phyloP scores from a whole-genome alignment of 2,888 invertebrate species.

The Mythimna lalbum region DNA sequence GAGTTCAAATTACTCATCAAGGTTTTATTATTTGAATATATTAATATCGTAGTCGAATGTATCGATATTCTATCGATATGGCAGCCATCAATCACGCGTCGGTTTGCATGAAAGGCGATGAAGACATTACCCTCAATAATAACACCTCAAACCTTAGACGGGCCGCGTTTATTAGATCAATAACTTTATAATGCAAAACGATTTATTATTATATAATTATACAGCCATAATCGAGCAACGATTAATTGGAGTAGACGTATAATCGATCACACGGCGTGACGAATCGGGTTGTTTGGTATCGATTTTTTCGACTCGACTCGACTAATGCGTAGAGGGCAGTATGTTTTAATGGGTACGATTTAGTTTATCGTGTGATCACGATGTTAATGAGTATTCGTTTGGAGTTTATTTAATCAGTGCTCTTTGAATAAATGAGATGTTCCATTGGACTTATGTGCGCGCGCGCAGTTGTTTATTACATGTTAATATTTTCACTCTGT shows the following conservation, averaged over 20 bases:
- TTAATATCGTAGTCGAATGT: slow-evolving; percentile 73
- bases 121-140: slow-evolving; percentile 83
- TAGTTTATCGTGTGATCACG: slow-evolving; percentile 82
- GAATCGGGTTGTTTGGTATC: slow-evolving; percentile 74
- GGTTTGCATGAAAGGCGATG: slow-evolving; percentile 76
- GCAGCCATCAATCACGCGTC: slow-evolving; percentile 75
- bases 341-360: slow-evolving; percentile 72
- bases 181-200: slow-evolving; percentile 85
- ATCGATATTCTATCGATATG: slow-evolving; percentile 76
- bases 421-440: slow-evolving; percentile 77
- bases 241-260: slow-evolving; percentile 84
- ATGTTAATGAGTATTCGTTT: slow-evolving; percentile 79
- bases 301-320: slow-evolving; percentile 63
- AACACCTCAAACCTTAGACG: slow-evolving; percentile 76
- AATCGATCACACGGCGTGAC: slow-evolving; percentile 82
- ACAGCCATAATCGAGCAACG: slow-evolving; percentile 75
- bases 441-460: slow-evolving; percentile 69
- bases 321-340: slow-evolving; percentile 70
- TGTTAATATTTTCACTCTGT: slow-evolving; percentile 63
- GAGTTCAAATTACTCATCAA: slow-evolving; percentile 63
- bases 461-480: slow-evolving; percentile 67
- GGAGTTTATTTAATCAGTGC: slow-evolving; percentile 74
- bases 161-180: slow-evolving; percentile 85
- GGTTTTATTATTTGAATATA: slow-evolving; percentile 71
- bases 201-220: slow-evolving; percentile 85